Base-by-base conservation (phyloP, 2,797 vertebrate genomes). In the Acrocephalus scirpaceus region DNA sequence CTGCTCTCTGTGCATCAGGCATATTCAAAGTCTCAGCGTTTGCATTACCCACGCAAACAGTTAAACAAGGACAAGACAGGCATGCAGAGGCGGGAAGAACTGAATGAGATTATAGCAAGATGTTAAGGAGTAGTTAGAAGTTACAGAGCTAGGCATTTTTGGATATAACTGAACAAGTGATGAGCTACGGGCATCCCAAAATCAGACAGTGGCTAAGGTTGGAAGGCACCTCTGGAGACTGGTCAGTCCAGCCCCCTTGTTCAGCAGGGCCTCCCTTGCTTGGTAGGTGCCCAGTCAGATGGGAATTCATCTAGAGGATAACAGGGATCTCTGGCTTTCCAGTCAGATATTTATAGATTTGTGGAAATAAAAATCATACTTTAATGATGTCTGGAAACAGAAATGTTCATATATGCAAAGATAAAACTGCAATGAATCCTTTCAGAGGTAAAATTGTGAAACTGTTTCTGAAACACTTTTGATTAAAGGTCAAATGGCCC, bases 221-320 rank as follows among this genome's bases (percentile, higher is more conserved):
- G 36, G 73, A 90, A 64, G 20, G 23, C 32, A 14, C 29, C 5
- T 58, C 53, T 76, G 64, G 50, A 69, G n/a, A 14, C 4, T 13
- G 9, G 22, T 26, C 27, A 42, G 50, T 51, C 25, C 71, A 71
- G 34, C 7, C 29, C 3, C 7, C 6, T 32, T 6, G 29, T 34
- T 60, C 47, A 38, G 20, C 56, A 44, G 34, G 11, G n/a, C 7
- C n/a, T 70, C 42, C 51, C 36, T 32, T 8, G 4, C 23, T 57
- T 12, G 34, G 40, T 2, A 56, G n/a, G 12, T 42, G 18, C 13
- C 32, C 71, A 48, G 30, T 11, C 0, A 0, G 45, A 72, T 17
- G 20, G 18, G 20, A 45, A 79, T 36, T 69, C 7, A 53, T 72
- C 54, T 40, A 40, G 22, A 56, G 29, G 34, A 32, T 56, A 50